A percentile compares a stretch with the other conserved stretches of the same genome.
These are phyloP conservation scores for Spodoptera picta DNA, from an alignment of 2,888 invertebrate genomes.

Conservation along the genomic window DNA sequence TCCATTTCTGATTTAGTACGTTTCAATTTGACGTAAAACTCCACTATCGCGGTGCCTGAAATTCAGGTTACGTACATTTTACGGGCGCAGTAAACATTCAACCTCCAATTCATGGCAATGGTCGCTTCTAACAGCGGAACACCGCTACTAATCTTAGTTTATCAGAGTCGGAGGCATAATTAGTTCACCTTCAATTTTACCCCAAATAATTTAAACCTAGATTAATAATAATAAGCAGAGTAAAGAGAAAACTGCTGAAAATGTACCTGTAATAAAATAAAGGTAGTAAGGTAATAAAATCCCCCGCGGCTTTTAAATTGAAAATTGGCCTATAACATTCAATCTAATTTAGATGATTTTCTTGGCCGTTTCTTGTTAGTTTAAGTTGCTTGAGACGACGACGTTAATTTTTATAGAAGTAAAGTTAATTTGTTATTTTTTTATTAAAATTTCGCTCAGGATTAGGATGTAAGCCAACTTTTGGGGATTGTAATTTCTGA, in stretches of 20 bases:
- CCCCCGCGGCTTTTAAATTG: conserved; percentile 47
- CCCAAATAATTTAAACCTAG: conserved; percentile 50
- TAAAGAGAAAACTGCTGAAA: conserved; percentile 31
- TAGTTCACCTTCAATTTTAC: conserved; percentile 51
- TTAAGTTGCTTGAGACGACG: conserved; percentile 35
- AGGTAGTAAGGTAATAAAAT: conserved; percentile 44
- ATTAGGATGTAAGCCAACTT: conserved; percentile 17
- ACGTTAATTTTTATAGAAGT: conserved; percentile 43
- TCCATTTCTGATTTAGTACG: conserved; percentile 20
- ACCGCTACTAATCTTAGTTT: conserved; percentile 53
- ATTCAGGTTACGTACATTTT: conserved; percentile 48
- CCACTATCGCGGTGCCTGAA: conserved; percentile 22
- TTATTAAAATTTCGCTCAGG: conserved; percentile 29
- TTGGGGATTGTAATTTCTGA: conserved; percentile 25
- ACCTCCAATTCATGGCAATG: conserved; percentile 41
- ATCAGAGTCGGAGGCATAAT: conserved; percentile 49
- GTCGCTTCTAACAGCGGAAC: conserved; percentile 34
- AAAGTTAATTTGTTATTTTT: conserved; percentile 42
- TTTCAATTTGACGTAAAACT: conserved; percentile 43
- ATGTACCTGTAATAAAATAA: conserved; percentile 48
- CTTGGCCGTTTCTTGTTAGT: conserved; percentile 41
- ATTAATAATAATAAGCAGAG: conserved; percentile 53
- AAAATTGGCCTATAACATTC: conserved; percentile 47
- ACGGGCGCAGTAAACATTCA: conserved; percentile 44
- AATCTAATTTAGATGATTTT: conserved; percentile 48